These are phyloP conservation scores for Peromyscus polionotus DNA, from an alignment of 2,113 vertebrate species.

Conservation along the genomic window DNA sequence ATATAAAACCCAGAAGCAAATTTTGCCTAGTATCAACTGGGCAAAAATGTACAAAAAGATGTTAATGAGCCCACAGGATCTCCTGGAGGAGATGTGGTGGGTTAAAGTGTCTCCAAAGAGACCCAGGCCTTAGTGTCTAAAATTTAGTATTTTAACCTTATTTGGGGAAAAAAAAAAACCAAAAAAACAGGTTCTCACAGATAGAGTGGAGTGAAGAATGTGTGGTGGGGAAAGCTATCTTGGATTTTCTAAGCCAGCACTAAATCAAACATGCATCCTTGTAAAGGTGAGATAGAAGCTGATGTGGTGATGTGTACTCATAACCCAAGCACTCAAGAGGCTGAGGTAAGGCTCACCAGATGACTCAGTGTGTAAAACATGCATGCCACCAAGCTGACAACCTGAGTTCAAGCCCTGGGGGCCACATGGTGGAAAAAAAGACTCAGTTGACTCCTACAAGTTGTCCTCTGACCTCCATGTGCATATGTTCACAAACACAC, in stretches of 20 bases:
- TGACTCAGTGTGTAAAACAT: not conserved
- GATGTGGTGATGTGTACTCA: not conserved
- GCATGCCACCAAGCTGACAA: not conserved
- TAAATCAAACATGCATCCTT: not conserved
- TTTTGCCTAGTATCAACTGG: not conserved
- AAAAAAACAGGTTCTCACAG: not conserved
- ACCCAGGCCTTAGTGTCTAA: not conserved
- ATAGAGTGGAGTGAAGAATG: not conserved
- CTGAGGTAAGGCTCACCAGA: not conserved
- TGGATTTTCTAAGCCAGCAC: not conserved
- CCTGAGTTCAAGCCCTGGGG: not conserved
- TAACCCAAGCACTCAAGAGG: not conserved
- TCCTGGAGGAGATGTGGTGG: not conserved
- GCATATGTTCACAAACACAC: not conserved
- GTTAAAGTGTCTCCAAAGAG: not conserved
- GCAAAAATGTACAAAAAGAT: not conserved
- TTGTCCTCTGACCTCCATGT: not conserved
- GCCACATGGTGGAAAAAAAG: not conserved
- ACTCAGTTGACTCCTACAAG: not conserved
- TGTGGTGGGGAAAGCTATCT: not conserved
- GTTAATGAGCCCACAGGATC: not conserved
- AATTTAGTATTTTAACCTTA: not conserved
- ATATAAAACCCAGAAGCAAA: not conserved
- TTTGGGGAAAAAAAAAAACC: not conserved
- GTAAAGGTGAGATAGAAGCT: not conserved